A percentile compares a stretch with the other conserved stretches of the same genome.
These are phyloP conservation scores for Morphnarchus princeps DNA, from an alignment of 2,113 vertebrate genomes.

Conservation along the genomic window DNA sequence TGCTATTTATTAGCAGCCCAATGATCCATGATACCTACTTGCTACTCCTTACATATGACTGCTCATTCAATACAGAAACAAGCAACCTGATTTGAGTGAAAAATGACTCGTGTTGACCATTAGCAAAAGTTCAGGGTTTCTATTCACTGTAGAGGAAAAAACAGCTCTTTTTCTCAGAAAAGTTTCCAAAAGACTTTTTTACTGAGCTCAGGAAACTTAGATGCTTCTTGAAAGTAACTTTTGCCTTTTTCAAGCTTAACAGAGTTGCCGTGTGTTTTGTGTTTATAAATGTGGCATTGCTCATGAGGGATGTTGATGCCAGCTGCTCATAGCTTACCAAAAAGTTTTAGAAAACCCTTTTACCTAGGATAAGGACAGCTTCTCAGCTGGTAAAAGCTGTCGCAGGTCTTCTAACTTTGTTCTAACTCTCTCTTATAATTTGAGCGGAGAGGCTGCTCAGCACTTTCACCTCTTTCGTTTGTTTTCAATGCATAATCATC, in stretches of 20 bases:
- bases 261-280: background rate
- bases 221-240: background rate
- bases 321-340: background rate
- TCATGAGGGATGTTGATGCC: background rate
- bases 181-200: background rate
- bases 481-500: background rate
- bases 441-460: background rate
- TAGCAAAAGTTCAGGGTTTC: background rate
- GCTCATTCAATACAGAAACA: background rate
- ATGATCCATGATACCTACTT: background rate
- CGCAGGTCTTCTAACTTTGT: background rate
- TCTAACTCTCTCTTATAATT: background rate
- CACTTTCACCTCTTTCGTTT: background rate
- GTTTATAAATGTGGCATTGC: background rate
- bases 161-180: background rate
- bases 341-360: background rate
- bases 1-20: background rate
- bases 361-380: background rate
- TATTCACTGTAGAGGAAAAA: background rate
- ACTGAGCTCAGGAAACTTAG: background rate
- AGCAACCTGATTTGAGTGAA: background rate
- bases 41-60: background rate
- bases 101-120: background rate
- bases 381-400: background rate
- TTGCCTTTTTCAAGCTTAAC: background rate